Percentiles rank a stretch among this genome's conserved stretches.
Conservation (phyloP, 2,888 invertebrate genomes). For the Chirona hameri region DNA sequence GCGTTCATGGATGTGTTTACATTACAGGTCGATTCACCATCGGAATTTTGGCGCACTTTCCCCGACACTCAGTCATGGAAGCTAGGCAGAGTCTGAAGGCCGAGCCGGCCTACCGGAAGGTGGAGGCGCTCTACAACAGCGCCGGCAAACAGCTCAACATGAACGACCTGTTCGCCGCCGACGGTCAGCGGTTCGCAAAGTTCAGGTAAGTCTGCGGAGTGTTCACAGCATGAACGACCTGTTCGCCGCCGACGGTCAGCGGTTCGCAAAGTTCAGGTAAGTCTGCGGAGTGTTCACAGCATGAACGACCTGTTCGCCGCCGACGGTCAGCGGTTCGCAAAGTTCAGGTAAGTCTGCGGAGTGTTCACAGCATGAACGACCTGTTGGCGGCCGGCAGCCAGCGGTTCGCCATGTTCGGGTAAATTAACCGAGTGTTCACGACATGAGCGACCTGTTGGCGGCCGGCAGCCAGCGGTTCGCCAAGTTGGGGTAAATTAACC, state of each 20-base stretch:
- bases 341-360: constrained; percentile 68
- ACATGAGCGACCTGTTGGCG: too few relatives aligned
- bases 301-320: too few relatives aligned
- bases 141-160: constrained; percentile 75
- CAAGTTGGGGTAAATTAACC: constrained; percentile 71
- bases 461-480: constrained; percentile 62
- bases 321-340: constrained; percentile 65
- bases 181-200: constrained; percentile 77
- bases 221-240: too few relatives aligned
- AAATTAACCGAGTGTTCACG: too few relatives aligned
- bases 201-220: constrained; percentile 64
- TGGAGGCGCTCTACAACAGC: constrained; percentile 68
- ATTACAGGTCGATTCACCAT: not conserved
- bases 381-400: too few relatives aligned
- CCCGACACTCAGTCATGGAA: constrained; percentile 38
- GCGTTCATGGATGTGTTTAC: too few relatives aligned
- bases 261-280: too few relatives aligned
- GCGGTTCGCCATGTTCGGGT: too few relatives aligned
- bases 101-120: constrained; percentile 68
- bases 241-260: too few relatives aligned
- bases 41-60: not conserved
- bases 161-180: constrained; percentile 72
- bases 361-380: too few relatives aligned
- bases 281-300: too few relatives aligned
- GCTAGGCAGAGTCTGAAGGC: constrained; percentile 50